phyloP scores from a whole-genome alignment of 2,888 invertebrate species.

The Ochropleura plecta region DNA sequence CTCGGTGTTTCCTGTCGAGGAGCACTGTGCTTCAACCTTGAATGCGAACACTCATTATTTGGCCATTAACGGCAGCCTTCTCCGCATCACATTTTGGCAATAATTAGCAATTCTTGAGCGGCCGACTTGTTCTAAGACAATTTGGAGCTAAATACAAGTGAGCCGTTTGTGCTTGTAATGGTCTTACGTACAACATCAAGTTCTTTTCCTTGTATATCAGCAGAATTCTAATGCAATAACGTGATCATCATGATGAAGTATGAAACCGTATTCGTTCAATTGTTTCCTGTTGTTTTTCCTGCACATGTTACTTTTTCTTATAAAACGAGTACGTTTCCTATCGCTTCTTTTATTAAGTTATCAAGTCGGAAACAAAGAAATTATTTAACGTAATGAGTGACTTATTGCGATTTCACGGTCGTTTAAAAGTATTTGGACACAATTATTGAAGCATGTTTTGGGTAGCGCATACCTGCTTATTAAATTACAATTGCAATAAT shows the following conservation, averaged over 20 bases:
- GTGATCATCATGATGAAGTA: slow-evolving; percentile 39
- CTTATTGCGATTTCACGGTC: slow-evolving; percentile 61
- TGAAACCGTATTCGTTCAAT: slow-evolving; percentile 25
- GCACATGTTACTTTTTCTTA: slow-evolving; percentile 28
- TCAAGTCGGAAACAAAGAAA: slow-evolving; percentile 49
- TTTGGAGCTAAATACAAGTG: slow-evolving; percentile 50
- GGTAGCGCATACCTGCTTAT: slow-evolving; percentile 59
- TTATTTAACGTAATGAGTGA: slow-evolving; percentile 48
- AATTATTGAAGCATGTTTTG: slow-evolving; percentile 63
- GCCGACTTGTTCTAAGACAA: slow-evolving; percentile 58
- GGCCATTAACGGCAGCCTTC: slow-evolving; percentile 85
- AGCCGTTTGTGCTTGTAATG: slow-evolving; percentile 35
- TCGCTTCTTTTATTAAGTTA: slow-evolving; percentile 33
- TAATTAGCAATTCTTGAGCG: slow-evolving; percentile 76
- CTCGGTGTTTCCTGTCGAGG: slow-evolving; percentile 86
- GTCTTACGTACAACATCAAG: slow-evolving; percentile 30
- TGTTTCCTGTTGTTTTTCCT: slow-evolving; percentile 42
- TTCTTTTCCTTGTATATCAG: slow-evolving; percentile 55
- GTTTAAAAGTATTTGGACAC: slow-evolving; percentile 59
- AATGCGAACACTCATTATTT: slow-evolving; percentile 86
- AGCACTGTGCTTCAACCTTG: slow-evolving; percentile 84
- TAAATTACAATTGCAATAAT: slow-evolving; percentile 66
- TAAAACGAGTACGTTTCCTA: slow-evolving; percentile 16
- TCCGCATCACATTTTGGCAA: slow-evolving; percentile 83
- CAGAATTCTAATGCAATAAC: slow-evolving; percentile 45